These are phyloP conservation scores for Acinonyx jubatus DNA, from an alignment of 2,113 vertebrate species.

Conservation along the genomic window DNA sequence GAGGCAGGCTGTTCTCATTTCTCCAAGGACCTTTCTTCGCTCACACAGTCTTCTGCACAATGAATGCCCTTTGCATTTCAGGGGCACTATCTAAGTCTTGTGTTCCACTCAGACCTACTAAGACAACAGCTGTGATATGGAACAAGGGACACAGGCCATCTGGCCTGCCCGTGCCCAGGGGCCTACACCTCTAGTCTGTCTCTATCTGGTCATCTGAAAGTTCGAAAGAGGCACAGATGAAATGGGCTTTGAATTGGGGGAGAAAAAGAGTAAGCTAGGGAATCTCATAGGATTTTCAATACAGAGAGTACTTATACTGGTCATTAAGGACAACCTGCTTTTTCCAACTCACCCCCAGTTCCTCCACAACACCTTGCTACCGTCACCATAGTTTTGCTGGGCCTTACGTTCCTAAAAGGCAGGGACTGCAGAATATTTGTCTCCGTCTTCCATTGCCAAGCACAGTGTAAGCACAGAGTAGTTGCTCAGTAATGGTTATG, in stretches of 20 bases:
- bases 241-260: not conserved
- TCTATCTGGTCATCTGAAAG: not conserved
- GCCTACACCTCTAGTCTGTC: not conserved
- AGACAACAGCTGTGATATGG: not conserved
- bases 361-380: not conserved
- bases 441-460: not conserved
- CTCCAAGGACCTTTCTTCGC: not conserved
- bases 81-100: not conserved
- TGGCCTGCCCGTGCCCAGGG: not conserved
- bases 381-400: not conserved
- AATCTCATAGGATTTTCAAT: not conserved
- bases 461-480: not conserved
- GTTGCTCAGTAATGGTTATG: not conserved
- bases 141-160: not conserved
- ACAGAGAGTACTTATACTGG: not conserved
- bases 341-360: not conserved
- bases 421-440: not conserved
- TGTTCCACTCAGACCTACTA: not conserved
- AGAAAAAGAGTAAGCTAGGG: not conserved
- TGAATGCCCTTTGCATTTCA: not conserved
- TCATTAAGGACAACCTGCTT: not conserved
- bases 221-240: not conserved
- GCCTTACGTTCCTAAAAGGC: not conserved
- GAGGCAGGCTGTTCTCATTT: not conserved
- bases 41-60: not conserved